A percentile compares a stretch with the other conserved stretches of the same genome.
Evolutionary conservation across 2,797 vertebrate species (phyloP).

Genomic region (Champsocephalus esox): DNA sequence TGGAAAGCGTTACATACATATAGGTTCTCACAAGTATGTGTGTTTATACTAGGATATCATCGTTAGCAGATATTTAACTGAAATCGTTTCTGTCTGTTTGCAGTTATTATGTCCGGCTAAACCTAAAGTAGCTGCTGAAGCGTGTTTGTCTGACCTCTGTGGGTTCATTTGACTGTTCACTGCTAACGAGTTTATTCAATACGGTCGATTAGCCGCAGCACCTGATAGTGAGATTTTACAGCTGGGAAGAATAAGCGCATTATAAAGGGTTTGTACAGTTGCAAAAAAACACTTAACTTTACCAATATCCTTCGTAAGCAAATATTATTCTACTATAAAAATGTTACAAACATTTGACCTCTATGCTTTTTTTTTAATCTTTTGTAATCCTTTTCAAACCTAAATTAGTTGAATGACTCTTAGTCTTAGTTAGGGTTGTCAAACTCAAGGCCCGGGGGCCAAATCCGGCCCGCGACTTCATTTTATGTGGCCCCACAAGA

Average conservation of each 20-base stretch:
- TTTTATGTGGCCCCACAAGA: no score
- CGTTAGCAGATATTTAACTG: conserved; percentile 37
- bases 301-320: conserved; percentile 4
- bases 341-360: conserved; percentile 2
- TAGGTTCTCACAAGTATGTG: conserved; percentile 3
- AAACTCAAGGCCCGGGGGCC: no score
- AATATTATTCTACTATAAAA: conserved; percentile 7
- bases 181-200: conserved; percentile 27
- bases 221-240: conserved; percentile 10
- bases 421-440: no score
- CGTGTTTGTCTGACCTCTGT: conserved; percentile 33
- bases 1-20: conserved; percentile 1
- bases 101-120: conserved; percentile 14
- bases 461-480: no score
- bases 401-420: conserved; percentile 25
- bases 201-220: conserved; percentile 1
- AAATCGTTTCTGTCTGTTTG: conserved; percentile 36
- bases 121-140: conserved; percentile 4
- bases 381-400: conserved; percentile 36
- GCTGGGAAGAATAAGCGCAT: not conserved
- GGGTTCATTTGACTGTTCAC: not conserved
- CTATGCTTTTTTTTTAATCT: conserved; percentile 38
- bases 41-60: conserved; percentile 50
- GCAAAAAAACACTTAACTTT: conserved; percentile 20
- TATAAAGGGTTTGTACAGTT: not conserved